Evolutionary conservation across 2,888 invertebrate genomes (phyloP), one percentile per base, ranked within the genome.

Genomic region (Tipula helvola): DNA sequence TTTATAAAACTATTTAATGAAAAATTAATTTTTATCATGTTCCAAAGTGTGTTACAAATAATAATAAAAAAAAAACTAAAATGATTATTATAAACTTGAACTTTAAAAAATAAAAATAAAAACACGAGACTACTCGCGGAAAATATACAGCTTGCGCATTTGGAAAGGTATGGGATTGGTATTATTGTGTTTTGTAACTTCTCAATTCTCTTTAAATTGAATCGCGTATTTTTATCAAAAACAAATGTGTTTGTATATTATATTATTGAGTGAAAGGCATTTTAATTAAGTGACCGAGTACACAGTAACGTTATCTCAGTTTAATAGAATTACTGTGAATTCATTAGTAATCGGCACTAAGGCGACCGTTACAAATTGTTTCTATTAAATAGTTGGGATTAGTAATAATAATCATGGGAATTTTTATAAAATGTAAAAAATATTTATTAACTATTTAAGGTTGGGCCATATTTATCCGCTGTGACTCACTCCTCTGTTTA

Each of bases 21-120:
- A 71, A 71, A 71, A 71, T 71, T 71, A 71, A 71, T 71, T 71
- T 71, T 71, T 71, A 71, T 71, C 71, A 71, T 71, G 71, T 71
- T 18, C 71, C 71, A 71, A 71, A 71, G 71, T 71, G 71, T 71
- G 71, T 71, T 71, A 71, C 71, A 71, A 71, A 71, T 71, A 71
- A 28, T 12, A 28, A 28, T 28, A 28, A 71, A 71, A 71, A 71
- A 28, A 71, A 71, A 71, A 71, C 8, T 10, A 71, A 71, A 71
- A 71, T 4, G 28, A 71, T 71, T 71, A 71, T 71, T 71, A 71
- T 71, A 71, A 71, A 71, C 71, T 71, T 71, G 71, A 71, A 71
- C 71, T 71, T 71, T 71, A 71, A 71, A 71, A 71, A 28, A 39
- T 0, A 39, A 39, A 13, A 71, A 71, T 28, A 71, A 16, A 28